phyloP scores from a whole-genome alignment of 2,797 vertebrate genomes.

The Sebastes diploproa region DNA sequence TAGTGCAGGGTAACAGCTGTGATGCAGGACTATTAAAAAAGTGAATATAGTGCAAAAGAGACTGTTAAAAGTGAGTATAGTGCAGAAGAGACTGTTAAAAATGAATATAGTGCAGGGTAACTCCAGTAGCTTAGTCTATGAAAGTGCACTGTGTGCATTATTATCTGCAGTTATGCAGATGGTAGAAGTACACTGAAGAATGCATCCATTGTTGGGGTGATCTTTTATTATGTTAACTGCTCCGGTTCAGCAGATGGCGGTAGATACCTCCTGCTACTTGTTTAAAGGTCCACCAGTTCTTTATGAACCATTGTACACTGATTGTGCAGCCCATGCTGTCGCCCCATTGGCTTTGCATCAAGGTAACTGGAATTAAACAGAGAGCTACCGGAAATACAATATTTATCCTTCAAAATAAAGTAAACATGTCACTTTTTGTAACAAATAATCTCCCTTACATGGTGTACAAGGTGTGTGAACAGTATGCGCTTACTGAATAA shows the following conservation, averaged over 20 bases:
- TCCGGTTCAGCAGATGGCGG: slow-evolving; percentile 32
- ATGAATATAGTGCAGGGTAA: no score
- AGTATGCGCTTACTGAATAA: fast-evolving
- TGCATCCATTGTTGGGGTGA: background rate
- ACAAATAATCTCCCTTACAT: fast-evolving
- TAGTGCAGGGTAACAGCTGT: no score
- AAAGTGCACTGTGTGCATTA: no score
- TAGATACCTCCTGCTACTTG: background rate
- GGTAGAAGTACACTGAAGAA: background rate
- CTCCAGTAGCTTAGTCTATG: no score
- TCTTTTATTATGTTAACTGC: background rate
- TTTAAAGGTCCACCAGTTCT: background rate
- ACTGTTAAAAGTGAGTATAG: no score
- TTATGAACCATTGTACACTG: background rate
- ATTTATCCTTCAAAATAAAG: slow-evolving; percentile 15
- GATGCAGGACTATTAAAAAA: no score
- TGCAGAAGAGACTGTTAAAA: no score
- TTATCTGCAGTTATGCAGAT: background rate
- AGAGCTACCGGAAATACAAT: fast-evolving
- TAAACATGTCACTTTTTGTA: fast-evolving
- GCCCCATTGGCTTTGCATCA: background rate
- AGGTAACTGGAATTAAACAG: background rate
- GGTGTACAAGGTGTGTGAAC: fast-evolving
- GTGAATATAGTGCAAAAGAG: no score
- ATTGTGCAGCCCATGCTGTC: background rate